Conservation (phyloP, 2,113 vertebrate species). For the Terrapene triunguis region DNA sequence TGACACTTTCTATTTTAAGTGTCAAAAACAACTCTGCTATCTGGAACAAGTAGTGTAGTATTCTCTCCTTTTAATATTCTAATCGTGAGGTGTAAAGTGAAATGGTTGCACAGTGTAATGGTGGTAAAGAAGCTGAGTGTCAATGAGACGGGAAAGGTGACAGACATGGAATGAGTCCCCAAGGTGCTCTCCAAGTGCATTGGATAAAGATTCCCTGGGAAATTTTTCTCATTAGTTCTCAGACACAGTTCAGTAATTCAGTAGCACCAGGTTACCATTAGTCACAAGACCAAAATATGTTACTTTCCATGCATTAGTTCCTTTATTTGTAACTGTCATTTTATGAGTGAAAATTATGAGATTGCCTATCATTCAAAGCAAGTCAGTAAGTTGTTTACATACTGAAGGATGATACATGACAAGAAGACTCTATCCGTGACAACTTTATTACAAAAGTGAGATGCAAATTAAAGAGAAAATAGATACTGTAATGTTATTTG, state of each 20-base stretch:
- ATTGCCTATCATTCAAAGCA: conserved; percentile 56
- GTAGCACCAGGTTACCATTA: conserved; percentile 93
- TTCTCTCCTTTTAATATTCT: conserved; percentile 92
- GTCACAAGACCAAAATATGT: conserved; percentile 89
- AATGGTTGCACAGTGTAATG: conserved; percentile 92
- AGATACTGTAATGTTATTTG: conserved; percentile 37
- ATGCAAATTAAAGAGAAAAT: conserved; percentile 56
- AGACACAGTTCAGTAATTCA: conserved; percentile 98
- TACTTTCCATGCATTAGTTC: conserved; percentile 83
- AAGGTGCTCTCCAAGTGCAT: conserved; percentile 92
- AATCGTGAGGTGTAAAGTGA: conserved; percentile 98
- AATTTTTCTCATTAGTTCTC: conserved; percentile 98
- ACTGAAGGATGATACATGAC: conserved; percentile 61
- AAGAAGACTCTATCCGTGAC: conserved; percentile 50
- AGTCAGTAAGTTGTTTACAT: conserved; percentile 77
- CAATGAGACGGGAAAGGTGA: conserved; percentile 94
- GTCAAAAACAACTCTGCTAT: conserved; percentile 85
- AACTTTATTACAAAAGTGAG: conserved; percentile 21
- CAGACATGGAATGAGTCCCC: conserved; percentile 91
- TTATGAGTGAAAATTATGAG: conserved; percentile 77
- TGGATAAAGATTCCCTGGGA: conserved; percentile 97
- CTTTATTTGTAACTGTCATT: conserved; percentile 83
- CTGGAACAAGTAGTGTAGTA: conserved; percentile 76
- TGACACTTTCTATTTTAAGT: conserved; percentile 87
- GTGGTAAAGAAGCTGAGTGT: conserved; percentile 93